Conservation (phyloP, 2,113 vertebrate species). For the Albula glossodonta region DNA sequence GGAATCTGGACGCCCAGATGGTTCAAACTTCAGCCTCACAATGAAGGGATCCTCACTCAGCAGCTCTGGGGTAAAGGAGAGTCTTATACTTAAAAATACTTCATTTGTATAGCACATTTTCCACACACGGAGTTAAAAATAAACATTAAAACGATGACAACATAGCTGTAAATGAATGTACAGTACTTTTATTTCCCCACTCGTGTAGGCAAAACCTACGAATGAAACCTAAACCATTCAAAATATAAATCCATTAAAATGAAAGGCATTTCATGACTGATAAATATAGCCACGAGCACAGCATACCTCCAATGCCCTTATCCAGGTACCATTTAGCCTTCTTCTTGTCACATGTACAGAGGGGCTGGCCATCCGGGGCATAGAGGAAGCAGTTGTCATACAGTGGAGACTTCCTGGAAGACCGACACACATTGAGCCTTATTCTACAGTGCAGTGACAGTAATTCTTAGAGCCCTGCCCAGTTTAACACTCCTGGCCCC, state of each 20-base stretch:
- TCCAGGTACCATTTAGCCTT: conserved; percentile 98
- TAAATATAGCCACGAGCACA: too few relatives aligned
- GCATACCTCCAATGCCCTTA: conserved; percentile 92
- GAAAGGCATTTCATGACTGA: too few relatives aligned
- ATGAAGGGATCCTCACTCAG: conserved; percentile 88
- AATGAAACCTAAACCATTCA: too few relatives aligned
- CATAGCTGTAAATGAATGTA: too few relatives aligned
- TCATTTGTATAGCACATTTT: too few relatives aligned
- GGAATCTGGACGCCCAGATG: conserved; percentile 91
- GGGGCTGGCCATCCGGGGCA: conserved; percentile 92
- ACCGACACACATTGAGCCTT: conserved; percentile 3
- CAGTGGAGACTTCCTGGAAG: conserved; percentile 88
- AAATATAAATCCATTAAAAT: too few relatives aligned
- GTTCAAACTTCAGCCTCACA: conserved; percentile 90
- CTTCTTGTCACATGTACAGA: conserved; percentile 97
- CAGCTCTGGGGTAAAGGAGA: conserved; percentile 71
- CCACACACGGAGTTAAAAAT: too few relatives aligned
- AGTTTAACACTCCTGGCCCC: not conserved
- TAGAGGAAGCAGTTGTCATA: conserved; percentile 98
- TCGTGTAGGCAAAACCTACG: too few relatives aligned
- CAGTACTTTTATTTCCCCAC: too few relatives aligned
- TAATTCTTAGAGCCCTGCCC: not conserved
- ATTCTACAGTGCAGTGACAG: not conserved
- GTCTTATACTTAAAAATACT: not conserved
- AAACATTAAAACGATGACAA: too few relatives aligned